phyloP scores from a whole-genome alignment of 2,113 vertebrate genomes.

The Oostethus manadensis region DNA sequence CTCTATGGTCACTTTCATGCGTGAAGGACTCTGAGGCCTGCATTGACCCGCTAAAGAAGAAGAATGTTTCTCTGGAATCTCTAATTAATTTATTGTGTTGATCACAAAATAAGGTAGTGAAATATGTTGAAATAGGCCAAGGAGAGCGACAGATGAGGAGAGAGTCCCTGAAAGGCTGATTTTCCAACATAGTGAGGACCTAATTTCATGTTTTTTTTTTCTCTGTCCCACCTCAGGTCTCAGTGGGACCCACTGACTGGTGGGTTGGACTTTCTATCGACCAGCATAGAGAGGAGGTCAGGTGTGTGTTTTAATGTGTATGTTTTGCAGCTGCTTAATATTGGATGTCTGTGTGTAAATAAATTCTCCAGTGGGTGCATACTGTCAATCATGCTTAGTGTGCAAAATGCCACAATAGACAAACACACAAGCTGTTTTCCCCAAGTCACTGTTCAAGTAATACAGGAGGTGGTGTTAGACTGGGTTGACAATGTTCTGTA shows the following conservation, averaged over 20 bases:
- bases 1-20: no score
- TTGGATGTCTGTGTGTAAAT: no score
- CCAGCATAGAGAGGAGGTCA: slow-evolving; percentile 64
- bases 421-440: no score
- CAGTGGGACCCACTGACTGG: slow-evolving; percentile 75
- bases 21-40: no score
- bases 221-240: slow-evolving; percentile 60
- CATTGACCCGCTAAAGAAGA: no score
- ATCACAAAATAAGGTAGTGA: slow-evolving; percentile 34
- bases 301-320: slow-evolving; percentile 77
- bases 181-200: slow-evolving; percentile 10
- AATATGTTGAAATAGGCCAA: slow-evolving; percentile 19
- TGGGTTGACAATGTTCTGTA: background rate
- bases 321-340: background rate
- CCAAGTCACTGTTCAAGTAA: no score
- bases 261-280: slow-evolving; percentile 82
- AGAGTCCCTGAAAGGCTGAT: slow-evolving; percentile 9
- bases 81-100: slow-evolving; percentile 26
- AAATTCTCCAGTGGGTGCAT: no score
- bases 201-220: slow-evolving; percentile 8
- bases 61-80: no score
- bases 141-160: background rate
- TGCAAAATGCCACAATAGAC: no score
- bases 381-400: no score
- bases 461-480: no score